Percentiles rank a stretch among this genome's conserved stretches.
Conservation (phyloP, 2,888 invertebrate species). For the Trichacis sp. region DNA sequence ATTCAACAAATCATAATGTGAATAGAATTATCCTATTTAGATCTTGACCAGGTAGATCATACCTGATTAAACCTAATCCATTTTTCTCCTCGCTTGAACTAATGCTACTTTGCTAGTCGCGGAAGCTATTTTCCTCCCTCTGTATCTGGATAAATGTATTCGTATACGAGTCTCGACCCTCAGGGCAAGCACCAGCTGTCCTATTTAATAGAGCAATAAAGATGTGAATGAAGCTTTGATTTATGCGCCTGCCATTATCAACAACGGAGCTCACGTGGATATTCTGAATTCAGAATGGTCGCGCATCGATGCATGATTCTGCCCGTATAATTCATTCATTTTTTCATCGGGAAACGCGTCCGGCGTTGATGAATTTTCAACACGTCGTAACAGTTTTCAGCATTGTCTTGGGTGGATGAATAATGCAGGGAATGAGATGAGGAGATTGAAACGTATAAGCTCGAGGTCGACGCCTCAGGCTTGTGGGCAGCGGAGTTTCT, state of each 20-base stretch:
- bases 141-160: constrained; percentile 52
- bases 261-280: constrained; percentile 55
- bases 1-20: no score
- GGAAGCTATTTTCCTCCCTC: no score
- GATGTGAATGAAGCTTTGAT: constrained; percentile 66
- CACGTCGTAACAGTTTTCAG: background rate
- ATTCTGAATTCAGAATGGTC: constrained; percentile 6
- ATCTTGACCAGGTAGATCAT: no score
- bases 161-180: constrained; percentile 15
- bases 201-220: constrained; percentile 68
- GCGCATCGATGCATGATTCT: constrained; percentile 2
- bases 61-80: no score
- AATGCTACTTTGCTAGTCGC: no score
- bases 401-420: background rate
- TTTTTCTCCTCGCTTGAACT: no score
- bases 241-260: constrained; percentile 66
- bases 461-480: constrained; percentile 29
- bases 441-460: constrained; percentile 16
- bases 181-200: constrained; percentile 62
- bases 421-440: constrained; percentile 7
- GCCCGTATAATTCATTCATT: constrained; percentile 5
- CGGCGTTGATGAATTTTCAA: background rate
- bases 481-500: constrained; percentile 27
- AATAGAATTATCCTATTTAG: no score
- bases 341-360: no score